Conservation (phyloP, 1,140 invertebrate species). For the Orius insidiosus region DNA sequence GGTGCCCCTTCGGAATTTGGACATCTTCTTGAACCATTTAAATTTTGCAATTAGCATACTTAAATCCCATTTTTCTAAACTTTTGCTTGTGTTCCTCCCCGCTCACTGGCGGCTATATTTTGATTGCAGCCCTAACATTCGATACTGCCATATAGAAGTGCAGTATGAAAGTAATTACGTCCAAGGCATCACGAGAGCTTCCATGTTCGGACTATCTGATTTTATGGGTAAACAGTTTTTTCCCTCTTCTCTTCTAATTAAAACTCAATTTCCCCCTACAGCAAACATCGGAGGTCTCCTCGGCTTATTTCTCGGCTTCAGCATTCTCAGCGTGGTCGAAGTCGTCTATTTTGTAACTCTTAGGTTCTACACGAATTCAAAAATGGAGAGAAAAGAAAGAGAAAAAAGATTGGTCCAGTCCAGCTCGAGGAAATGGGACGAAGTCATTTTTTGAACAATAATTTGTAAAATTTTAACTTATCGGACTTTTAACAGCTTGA, state of each 20-base stretch:
- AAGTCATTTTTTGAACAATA: too few relatives aligned
- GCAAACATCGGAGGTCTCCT: constrained; percentile 41
- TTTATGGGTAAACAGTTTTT: constrained; percentile 25
- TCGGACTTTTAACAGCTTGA: too few relatives aligned
- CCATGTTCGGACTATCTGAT: constrained; percentile 26
- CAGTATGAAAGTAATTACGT: neutral
- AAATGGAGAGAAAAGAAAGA: too few relatives aligned
- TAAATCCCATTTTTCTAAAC: too few relatives aligned
- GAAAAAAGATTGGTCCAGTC: too few relatives aligned
- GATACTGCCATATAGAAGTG: neutral
- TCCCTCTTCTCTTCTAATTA: constrained; percentile 4
- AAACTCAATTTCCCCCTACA: constrained; percentile 23
- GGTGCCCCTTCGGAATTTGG: too few relatives aligned
- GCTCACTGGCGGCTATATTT: too few relatives aligned
- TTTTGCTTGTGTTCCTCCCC: too few relatives aligned
- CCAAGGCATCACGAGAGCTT: constrained; percentile 2
- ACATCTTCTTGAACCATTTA: too few relatives aligned
- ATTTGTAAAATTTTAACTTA: too few relatives aligned
- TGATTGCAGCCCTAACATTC: neutral
- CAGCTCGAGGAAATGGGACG: too few relatives aligned
- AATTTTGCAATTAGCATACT: too few relatives aligned
- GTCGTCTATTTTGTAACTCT: constrained; percentile 35
- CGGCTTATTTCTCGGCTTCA: constrained; percentile 41
- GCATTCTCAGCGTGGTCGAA: constrained; percentile 36
- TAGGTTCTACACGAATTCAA: constrained; percentile 20